Evolutionary conservation across 92 coral and sea anemone genomes (phyloP).

Genomic region (Heteractis magnifica): DNA sequence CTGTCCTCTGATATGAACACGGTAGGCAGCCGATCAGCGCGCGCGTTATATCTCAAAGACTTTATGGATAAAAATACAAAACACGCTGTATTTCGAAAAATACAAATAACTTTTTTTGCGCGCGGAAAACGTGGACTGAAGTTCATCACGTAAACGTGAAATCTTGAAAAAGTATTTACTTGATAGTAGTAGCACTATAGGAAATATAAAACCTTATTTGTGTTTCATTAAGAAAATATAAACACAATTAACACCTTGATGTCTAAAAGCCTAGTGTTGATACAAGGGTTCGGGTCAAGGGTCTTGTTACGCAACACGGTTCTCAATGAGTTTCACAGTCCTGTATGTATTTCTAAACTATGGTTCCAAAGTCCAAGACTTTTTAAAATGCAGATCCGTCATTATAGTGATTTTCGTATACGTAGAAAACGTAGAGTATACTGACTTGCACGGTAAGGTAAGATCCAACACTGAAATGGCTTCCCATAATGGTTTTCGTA

Average conservation of each 20-base stretch:
- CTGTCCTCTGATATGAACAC: too few relatives aligned
- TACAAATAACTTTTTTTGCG: neutral
- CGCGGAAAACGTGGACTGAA: neutral
- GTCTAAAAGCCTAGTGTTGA: neutral
- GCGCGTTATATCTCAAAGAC: too few relatives aligned
- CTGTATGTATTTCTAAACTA: too few relatives aligned
- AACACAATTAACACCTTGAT: neutral
- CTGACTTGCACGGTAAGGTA: too few relatives aligned
- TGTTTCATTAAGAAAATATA: neutral
- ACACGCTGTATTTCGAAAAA: too few relatives aligned
- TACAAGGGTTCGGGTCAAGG: neutral
- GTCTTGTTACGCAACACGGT: neutral
- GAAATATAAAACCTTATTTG: neutral
- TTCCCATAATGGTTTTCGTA: too few relatives aligned
- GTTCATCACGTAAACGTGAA: neutral
- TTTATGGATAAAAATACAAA: too few relatives aligned
- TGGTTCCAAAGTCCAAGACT: neutral
- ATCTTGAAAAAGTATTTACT: neutral
- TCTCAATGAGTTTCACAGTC: neutral
- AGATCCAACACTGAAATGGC: too few relatives aligned
- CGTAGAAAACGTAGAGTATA: too few relatives aligned
- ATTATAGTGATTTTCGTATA: too few relatives aligned
- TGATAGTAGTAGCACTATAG: neutral
- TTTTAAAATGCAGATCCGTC: too few relatives aligned
- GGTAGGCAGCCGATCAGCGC: too few relatives aligned